These are phyloP conservation scores for Tenodera sinensis DNA, from an alignment of 2,888 invertebrate genomes.

Conservation along the genomic window DNA sequence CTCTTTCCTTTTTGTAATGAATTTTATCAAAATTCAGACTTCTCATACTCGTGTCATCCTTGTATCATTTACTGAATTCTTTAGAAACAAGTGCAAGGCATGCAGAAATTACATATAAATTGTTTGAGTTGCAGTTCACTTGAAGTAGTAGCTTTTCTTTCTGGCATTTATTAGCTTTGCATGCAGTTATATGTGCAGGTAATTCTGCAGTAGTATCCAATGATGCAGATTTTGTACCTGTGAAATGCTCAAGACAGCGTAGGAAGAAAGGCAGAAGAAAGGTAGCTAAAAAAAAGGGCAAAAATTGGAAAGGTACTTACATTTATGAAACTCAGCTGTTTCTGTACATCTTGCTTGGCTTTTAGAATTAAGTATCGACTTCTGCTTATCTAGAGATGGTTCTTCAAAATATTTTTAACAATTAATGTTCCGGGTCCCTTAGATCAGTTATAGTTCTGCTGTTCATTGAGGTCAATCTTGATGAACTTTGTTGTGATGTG, in stretches of 20 bases:
- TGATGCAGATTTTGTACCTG: not conserved
- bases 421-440: too few species aligned
- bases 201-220: not conserved
- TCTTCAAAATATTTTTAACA: too few species aligned
- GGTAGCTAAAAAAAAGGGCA: not conserved
- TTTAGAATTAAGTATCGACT: not conserved
- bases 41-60: too few species aligned
- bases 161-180: not conserved
- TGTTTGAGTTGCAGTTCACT: not conserved
- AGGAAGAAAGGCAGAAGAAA: not conserved
- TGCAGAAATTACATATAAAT: too few species aligned
- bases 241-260: not conserved
- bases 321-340: not conserved
- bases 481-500: too few species aligned
- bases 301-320: not conserved
- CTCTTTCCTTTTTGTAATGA: too few species aligned
- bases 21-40: too few species aligned
- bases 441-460: too few species aligned
- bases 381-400: not conserved
- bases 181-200: not conserved
- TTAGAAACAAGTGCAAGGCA: too few species aligned
- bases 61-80: too few species aligned
- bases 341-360: not conserved
- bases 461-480: too few species aligned
- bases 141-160: not conserved